Base-by-base conservation (phyloP, 2,888 invertebrate genomes). In the Cerceris rybyensis region DNA sequence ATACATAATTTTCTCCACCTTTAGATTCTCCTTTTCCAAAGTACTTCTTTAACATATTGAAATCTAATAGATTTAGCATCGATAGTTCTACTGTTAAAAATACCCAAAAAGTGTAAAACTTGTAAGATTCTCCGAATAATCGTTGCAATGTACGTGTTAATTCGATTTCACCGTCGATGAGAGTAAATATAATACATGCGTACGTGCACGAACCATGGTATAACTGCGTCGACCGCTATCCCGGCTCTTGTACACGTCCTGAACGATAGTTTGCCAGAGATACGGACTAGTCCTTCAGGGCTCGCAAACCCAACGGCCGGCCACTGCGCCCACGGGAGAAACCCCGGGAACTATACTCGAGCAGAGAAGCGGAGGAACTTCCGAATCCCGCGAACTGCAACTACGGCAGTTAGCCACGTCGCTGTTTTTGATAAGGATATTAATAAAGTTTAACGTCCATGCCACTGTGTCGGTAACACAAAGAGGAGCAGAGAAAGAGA, bases 361-460 rank as follows among this genome's bases (percentile, higher is more conserved):
- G 84, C 85, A 78, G 70, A 77, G 80, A 70, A 79, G 64, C 75
- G 64, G 55, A 70, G 79, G 79, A 88, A 88, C 84, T 84, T 81
- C 72, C 81, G 84, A 88, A 87, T 87, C 84, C 67, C 81, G 81
- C 82, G 76, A 89, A 89, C 86, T 88, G 83, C 83, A 85, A 85
- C 86, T 86, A 88, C 83, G 82, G 78, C 82, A 87, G 86, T 88
- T 88, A 82, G 82, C 83, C 78, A 72, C 81, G 79, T 81, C 75
- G 82, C 83, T 85, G 86, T 86, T 89, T 91, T 90, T 90, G 89
- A 90, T 90, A 90, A 90, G 89, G 88, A 88, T 87, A 91, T 90
- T 90, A 90, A 90, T 91, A 91, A 90, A 90, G 86, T 90, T 90
- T 82, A 72, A 76, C 67, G 71, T 71, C 67, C 67, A 68, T 70